These are phyloP conservation scores for Mus pahari DNA, from an alignment of 2,113 vertebrate genomes.

Conservation along the genomic window DNA sequence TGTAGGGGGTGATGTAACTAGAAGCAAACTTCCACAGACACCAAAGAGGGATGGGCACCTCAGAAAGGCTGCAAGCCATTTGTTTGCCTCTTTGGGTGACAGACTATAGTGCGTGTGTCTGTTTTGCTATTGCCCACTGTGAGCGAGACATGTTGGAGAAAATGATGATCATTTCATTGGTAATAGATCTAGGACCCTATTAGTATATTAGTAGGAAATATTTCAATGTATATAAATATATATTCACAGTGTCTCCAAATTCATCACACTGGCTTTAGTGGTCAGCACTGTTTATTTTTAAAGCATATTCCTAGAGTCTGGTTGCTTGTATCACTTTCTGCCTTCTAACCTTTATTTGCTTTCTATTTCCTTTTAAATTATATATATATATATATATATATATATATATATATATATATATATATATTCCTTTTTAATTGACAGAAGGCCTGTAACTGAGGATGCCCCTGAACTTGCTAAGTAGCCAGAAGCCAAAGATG, in stretches of 20 bases:
- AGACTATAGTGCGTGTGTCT: not conserved
- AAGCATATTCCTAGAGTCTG: not conserved
- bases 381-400: not conserved
- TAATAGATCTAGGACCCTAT: not conserved
- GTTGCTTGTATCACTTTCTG: not conserved
- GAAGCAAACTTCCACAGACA: slow-evolving; percentile 62
- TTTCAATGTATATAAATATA: not conserved
- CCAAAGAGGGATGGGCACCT: not conserved
- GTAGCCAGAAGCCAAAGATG: not conserved
- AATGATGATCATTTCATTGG: not conserved
- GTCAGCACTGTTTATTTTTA: not conserved
- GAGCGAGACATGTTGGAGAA: not conserved
- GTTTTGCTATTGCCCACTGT: slow-evolving; percentile 8
- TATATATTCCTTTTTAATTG: not conserved
- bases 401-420: not conserved
- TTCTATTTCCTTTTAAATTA: not conserved
- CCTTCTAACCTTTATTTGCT: not conserved
- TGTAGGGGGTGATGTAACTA: slow-evolving; percentile 62
- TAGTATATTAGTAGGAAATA: not conserved
- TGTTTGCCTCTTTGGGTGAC: not conserved
- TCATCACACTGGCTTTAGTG: not conserved
- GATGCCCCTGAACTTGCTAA: not conserved
- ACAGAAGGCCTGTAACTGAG: not conserved
- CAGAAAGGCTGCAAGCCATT: not conserved
- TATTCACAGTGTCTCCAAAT: not conserved